These are phyloP conservation scores for Sphecodes monilicornis DNA, from an alignment of 2,888 invertebrate species.

Conservation along the genomic window DNA sequence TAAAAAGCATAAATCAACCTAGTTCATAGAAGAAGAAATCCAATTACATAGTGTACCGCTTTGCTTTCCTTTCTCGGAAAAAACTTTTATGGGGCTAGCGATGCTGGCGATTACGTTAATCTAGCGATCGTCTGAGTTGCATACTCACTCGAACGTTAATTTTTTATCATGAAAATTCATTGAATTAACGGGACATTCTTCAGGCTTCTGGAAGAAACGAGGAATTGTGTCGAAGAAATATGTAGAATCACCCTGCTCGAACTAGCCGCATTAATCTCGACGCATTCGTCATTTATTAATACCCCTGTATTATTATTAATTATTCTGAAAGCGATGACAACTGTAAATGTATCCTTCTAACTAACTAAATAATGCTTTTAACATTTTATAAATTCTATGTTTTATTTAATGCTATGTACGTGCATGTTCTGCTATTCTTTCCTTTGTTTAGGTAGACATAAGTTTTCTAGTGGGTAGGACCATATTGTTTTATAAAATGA, in stretches of 20 bases:
- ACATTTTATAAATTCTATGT: neutral
- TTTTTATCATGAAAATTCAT: slow-evolving; percentile 25
- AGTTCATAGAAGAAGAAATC: slow-evolving; percentile 58
- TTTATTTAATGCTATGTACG: too few relatives aligned
- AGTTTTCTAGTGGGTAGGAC: too few relatives aligned
- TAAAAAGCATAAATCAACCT: slow-evolving; percentile 35
- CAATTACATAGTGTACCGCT: slow-evolving; percentile 47
- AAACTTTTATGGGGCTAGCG: slow-evolving; percentile 36
- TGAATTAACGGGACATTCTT: slow-evolving; percentile 34
- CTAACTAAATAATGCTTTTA: neutral
- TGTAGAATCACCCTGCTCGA: neutral
- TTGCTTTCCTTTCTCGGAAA: slow-evolving; percentile 33
- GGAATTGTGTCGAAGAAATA: neutral
- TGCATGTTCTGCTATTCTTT: too few relatives aligned
- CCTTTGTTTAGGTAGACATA: too few relatives aligned
- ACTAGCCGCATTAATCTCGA: neutral
- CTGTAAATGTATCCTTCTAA: neutral
- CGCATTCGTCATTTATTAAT: neutral
- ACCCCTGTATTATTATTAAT: neutral
- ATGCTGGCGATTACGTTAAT: slow-evolving; percentile 49
- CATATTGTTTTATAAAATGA: too few relatives aligned
- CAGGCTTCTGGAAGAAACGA: neutral
- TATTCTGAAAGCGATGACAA: neutral
- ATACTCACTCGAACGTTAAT: neutral
- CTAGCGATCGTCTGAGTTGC: slow-evolving; percentile 21